These are phyloP conservation scores for Drosophila formosana DNA, from an alignment of 2,888 invertebrate genomes.

Conservation along the genomic window DNA sequence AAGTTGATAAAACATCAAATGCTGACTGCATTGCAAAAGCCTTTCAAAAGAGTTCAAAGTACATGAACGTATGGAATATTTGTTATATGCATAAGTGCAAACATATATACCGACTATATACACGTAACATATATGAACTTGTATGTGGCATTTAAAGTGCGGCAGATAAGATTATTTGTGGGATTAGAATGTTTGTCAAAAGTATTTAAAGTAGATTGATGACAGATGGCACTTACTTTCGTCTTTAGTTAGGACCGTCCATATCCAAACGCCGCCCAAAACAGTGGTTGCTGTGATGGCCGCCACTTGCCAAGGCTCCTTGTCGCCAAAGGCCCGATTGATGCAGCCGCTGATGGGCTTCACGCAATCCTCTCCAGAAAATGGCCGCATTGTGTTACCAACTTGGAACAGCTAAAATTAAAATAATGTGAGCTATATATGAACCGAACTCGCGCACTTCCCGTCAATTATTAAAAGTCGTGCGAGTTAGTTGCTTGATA, in stretches of 20 bases:
- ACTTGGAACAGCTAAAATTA: slow-evolving; percentile 38
- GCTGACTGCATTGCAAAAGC: not conserved
- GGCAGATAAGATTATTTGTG: slow-evolving; percentile 47
- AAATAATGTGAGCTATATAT: slow-evolving; percentile 6
- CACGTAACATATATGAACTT: not conserved
- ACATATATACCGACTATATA: slow-evolving; percentile 1
- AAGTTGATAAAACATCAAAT: slow-evolving; percentile 4
- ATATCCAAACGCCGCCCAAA: slow-evolving; percentile 90
- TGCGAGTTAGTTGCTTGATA: slow-evolving; percentile 40
- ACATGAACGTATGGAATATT: slow-evolving; percentile 4
- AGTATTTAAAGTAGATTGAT: slow-evolving; percentile 11
- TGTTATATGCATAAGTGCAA: not conserved
- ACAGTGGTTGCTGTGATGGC: slow-evolving; percentile 91
- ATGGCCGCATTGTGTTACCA: slow-evolving; percentile 69
- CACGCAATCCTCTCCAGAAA: slow-evolving; percentile 71
- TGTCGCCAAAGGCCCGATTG: slow-evolving; percentile 88
- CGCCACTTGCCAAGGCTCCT: slow-evolving; percentile 93
- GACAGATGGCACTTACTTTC: slow-evolving; percentile 87
- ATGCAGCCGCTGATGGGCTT: slow-evolving; percentile 85
- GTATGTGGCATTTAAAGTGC: not conserved
- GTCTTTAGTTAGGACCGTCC: slow-evolving; percentile 89
- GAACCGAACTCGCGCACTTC: slow-evolving; percentile 48
- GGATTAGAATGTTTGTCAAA: slow-evolving; percentile 22
- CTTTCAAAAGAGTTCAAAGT: slow-evolving; percentile 48
- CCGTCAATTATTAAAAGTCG: slow-evolving; percentile 53